Base-by-base conservation (phyloP, 2,888 invertebrate species). In the Oasisia sp. region DNA sequence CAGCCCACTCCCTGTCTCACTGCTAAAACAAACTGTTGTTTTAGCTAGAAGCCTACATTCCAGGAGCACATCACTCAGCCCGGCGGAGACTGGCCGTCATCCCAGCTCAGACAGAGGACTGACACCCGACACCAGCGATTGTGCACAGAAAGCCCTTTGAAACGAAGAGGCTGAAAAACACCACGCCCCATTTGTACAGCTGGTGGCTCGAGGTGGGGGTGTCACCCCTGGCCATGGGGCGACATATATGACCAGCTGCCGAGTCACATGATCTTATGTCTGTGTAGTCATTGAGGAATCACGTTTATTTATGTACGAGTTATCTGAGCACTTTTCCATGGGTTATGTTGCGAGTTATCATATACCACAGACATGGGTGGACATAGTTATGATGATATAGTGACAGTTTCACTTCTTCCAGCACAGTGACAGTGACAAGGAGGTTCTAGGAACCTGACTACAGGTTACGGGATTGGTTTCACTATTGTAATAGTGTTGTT, bases 111-210 rank as follows among this genome's bases (percentile, higher is more conserved):
- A 74, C 74, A 74, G 74, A 74, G 19, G 27, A 74, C 74, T 4
- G 74, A 14, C 14, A 74, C n/a, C 74, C 5, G 74, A 74, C n/a
- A 74, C 74, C 74, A 19, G 7, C 74, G n/a, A 74, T 74, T 74
- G 74, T 74, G 74, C 5, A n/a, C n/a, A 74, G 74, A 74, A 74
- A 74, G 74, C 74, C 74, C n/a, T 74, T 74, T 19, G n/a, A 74
- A 74, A n/a, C 74, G 27, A 7, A 74, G 7, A 74, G 74, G 74
- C 74, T 74, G 74, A 74, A 74, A 19, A 27, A 74, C 74, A 74
- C 74, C 74, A 74, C n/a, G 74, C 74, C 74, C 74, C 74, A 74
- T 74, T 74, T 74, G 74, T 74, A n/a, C 74, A 74, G 74, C 27
- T 0, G 0, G 19, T 74, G n/a, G 74, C 5, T 74, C 27, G 27